phyloP scores from a whole-genome alignment of 2,113 vertebrate genomes.

The Sinocyclocheilus rhinocerous region DNA sequence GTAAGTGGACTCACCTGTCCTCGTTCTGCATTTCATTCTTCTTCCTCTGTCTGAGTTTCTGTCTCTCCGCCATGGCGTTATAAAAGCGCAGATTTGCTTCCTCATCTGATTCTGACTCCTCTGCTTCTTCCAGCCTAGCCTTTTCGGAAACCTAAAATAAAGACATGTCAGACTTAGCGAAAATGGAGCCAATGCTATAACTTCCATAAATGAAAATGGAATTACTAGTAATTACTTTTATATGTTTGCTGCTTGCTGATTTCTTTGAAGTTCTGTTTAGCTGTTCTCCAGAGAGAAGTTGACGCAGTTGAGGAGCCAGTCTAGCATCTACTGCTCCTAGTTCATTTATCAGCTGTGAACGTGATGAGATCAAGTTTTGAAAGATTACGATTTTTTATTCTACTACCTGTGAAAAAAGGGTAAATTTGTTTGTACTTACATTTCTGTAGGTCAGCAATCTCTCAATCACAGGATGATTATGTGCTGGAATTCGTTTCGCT shows the following conservation, averaged over 20 bases:
- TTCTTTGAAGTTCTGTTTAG: slow-evolving; percentile 25
- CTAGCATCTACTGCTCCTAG: slow-evolving; percentile 80
- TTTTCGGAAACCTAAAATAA: slow-evolving; percentile 60
- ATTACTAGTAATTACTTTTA: not conserved
- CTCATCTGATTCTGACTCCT: slow-evolving; percentile 75
- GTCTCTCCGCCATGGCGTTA: slow-evolving; percentile 68
- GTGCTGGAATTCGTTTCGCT: slow-evolving; percentile 83
- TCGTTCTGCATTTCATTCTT: slow-evolving; percentile 43
- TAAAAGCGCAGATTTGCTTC: slow-evolving; percentile 82
- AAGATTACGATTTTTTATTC: not conserved
- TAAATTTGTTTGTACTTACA: slow-evolving; percentile 64
- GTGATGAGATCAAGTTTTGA: not conserved
- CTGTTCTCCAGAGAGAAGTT: slow-evolving; percentile 72
- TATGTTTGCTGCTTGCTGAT: slow-evolving; percentile 56
- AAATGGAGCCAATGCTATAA: not conserved
- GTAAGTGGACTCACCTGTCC: slow-evolving; percentile 64
- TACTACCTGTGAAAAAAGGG: not conserved
- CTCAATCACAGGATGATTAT: slow-evolving; percentile 91
- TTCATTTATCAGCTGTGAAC: slow-evolving; percentile 79
- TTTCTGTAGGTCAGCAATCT: slow-evolving; percentile 89
- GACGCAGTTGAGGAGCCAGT: slow-evolving; percentile 78
- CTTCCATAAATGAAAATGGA: not conserved
- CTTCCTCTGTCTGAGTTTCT: slow-evolving; percentile 75
- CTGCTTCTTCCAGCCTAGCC: slow-evolving; percentile 41
- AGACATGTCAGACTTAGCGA: slow-evolving; percentile 11